Percentiles rank a stretch among this genome's conserved stretches.
Conservation (phyloP, 2,888 invertebrate species). For the Lordiphosa andalusiaca region DNA sequence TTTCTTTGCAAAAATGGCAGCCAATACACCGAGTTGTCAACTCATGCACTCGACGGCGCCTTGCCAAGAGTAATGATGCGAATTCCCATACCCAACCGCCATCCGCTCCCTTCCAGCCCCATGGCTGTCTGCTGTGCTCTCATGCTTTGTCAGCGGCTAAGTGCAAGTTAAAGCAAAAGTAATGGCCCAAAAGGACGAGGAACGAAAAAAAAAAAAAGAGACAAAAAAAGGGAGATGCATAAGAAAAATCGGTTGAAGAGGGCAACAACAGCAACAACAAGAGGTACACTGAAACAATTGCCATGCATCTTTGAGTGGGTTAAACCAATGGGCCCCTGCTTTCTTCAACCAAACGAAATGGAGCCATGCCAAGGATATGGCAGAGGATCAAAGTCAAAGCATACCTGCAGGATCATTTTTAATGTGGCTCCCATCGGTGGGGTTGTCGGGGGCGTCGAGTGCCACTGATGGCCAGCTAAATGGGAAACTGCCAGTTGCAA, state of each 20-base stretch:
- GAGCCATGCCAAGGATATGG: background rate
- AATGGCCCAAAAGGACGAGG: constrained; percentile 42
- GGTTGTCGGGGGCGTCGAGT: too few species aligned
- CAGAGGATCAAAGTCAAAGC: background rate
- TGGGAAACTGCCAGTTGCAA: constrained; percentile 23
- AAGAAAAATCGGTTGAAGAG: constrained; percentile 30
- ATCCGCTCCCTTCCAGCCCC: background rate
- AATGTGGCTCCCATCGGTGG: too few species aligned
- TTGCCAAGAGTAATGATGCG: constrained; percentile 67
- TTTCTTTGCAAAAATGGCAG: constrained; percentile 48
- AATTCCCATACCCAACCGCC: constrained; percentile 2
- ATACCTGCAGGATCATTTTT: background rate
- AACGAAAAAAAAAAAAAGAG: too few species aligned
- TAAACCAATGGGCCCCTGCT: constrained; percentile 39
- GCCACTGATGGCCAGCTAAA: constrained; percentile 2
- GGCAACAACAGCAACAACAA: background rate
- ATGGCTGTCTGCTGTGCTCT: constrained; percentile 17
- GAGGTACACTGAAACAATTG: constrained; percentile 31
- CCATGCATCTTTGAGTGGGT: constrained; percentile 28
- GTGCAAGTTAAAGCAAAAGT: constrained; percentile 67
- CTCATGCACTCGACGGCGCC: constrained; percentile 52
- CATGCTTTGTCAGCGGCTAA: constrained; percentile 65
- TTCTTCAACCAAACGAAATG: constrained; percentile 5
- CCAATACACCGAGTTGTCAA: constrained; percentile 65
- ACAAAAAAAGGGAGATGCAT: constrained; percentile 11